Evolutionary conservation across 2,113 vertebrate species (phyloP), one percentile per base, ranked within the genome.

Genomic region (Nibea coibor): DNA sequence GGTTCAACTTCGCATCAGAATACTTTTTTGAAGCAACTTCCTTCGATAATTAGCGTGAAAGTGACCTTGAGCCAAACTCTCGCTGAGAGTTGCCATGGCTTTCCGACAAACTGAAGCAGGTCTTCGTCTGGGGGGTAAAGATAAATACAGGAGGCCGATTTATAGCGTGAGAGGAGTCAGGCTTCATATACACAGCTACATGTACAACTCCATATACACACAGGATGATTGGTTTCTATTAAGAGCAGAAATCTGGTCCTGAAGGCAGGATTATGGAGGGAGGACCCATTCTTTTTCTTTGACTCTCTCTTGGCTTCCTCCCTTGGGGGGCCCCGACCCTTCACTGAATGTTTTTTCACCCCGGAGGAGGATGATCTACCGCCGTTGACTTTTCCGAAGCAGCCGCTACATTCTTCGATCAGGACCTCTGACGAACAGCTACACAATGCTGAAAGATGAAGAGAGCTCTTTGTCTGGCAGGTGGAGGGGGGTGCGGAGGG

Each of bases 341-440:
- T 57, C 47, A 17, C 26, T 72, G 9, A 69, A 74, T 78, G 74
- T 75, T 75, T 59, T 45, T 59, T 63, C 56, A 56, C 0, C 71
- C 56, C 35, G 54, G 10, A 72, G 10, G n/a, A 64, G 8, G 50
- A 48, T 14, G 51, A 82, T 59, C 31, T 17, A 17, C 17, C 58
- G 6, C 53, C 7, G 7, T 22, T 1, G 31, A 57, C 63, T 58
- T 75, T 43, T 72, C 58, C 78, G 10, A 72, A 45, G 66, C 61
- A 53, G 66, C 31, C 31, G 51, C 63, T 58, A 80, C 71, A 82
- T 26, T 87, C 70, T 72, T 71, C 43, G 58, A 83, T 84, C 53
- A 1, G 24, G 26, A 63, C 22, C n/a, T 58, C 20, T 53, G 86
- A 75, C 16, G 11, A 57, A 73, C n/a, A 58, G 47, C 67, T 4